phyloP scores from a whole-genome alignment of 2,888 invertebrate species.

The Nemotelus nigrinus region DNA sequence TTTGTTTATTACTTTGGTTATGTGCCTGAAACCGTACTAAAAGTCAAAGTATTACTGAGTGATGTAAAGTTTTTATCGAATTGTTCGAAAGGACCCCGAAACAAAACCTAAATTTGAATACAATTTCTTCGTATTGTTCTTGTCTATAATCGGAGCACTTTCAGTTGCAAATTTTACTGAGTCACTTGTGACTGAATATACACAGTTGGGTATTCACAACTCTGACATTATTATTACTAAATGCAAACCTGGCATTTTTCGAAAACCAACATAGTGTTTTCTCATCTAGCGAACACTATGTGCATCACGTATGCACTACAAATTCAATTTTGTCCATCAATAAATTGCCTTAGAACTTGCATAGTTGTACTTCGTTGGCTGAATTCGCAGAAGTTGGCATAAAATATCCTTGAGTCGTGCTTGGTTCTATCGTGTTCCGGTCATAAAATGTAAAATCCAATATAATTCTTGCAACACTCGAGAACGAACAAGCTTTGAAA shows the following conservation, averaged over 20 bases:
- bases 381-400: constrained; percentile 33
- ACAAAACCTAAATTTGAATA: no score
- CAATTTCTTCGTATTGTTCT: no score
- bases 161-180: no score
- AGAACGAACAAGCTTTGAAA: constrained; percentile 24
- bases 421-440: constrained; percentile 14
- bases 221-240: no score
- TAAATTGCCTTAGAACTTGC: not conserved
- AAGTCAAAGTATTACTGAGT: no score
- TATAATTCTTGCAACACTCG: constrained; percentile 31
- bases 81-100: no score
- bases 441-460: constrained; percentile 42
- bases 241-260: no score
- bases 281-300: not conserved
- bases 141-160: no score
- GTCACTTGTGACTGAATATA: no score
- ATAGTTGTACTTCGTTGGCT: not conserved
- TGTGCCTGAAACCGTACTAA: no score
- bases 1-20: constrained; percentile 13
- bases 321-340: constrained; percentile 1
- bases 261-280: not conserved
- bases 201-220: no score
- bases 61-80: no score
- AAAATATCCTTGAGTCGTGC: constrained; percentile 18
- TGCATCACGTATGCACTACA: constrained; percentile 19